phyloP scores from a whole-genome alignment of 2,888 invertebrate species.

The Tipula lateralis region DNA sequence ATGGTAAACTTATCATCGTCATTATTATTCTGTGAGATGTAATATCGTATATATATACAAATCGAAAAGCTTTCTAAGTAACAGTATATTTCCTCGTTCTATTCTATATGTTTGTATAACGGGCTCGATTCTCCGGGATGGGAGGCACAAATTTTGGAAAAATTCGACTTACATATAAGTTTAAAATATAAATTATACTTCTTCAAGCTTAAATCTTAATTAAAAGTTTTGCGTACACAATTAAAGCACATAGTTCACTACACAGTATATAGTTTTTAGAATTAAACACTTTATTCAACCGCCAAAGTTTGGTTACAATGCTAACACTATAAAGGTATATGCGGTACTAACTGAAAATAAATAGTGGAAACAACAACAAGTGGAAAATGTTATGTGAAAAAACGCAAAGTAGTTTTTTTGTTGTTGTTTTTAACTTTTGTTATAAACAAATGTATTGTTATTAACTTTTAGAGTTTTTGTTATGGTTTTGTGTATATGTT shows the following conservation, averaged over 20 bases:
- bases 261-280: background rate
- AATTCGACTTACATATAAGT: background rate
- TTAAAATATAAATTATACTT: background rate
- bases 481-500: background rate
- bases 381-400: background rate
- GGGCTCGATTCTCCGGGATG: background rate
- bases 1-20: background rate
- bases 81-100: background rate
- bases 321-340: background rate
- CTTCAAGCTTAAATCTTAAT: background rate
- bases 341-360: background rate
- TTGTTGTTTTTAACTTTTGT: background rate
- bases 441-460: slow-evolving; percentile 13
- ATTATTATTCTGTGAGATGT: too few species aligned
- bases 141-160: background rate
- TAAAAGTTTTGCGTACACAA: background rate
- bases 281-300: background rate
- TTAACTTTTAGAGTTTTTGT: background rate
- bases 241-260: background rate
- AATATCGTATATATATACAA: background rate
- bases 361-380: background rate
- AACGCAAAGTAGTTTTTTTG: background rate
- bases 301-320: background rate
- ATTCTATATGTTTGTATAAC: too few species aligned
- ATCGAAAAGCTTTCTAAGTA: background rate